Evolutionary conservation across 2,888 invertebrate genomes (phyloP), one percentile per base, ranked within the genome.

Genomic region (Pristionchus fissidentatus): DNA sequence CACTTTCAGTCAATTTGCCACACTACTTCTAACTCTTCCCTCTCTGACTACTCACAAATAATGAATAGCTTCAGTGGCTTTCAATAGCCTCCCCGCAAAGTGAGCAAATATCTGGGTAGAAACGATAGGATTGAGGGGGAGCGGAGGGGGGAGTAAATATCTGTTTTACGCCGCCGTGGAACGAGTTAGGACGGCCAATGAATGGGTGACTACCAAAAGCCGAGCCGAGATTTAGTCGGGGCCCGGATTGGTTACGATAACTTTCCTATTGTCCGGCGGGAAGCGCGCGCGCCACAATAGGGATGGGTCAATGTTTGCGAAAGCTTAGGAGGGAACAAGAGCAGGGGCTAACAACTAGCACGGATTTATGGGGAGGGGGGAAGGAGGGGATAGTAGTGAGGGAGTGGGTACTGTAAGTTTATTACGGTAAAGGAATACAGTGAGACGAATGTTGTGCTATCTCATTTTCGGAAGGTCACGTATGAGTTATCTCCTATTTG

Each of bases 171-270:
- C 7, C 70, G 41, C 66, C 41, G n/a, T 26, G 43, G 43, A 41
- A 70, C 70, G 70, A 70, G 70, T 70, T 70, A 70, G 70, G n/a
- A n/a, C 22, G 62, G 10, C 13, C 7, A 70, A 41, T 70, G 70
- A 70, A 70, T 70, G 70, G 66, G 22, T 41, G 66, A 70, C 70
- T 70, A n/a, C n/a, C n/a, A 70, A 70, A 70, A 29, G 38, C 1
- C 66, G 70, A 70, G 70, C 70, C 38, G 70, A 41, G 70, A 70
- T 70, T 70, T 70, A 70, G 70, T 22, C 38, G 38, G n/a, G 22
- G 3, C n/a, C 62, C 38, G 13, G n/a, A n/a, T n/a, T 55, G 4
- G 70, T 70, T 70, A 70, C 70, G 70, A 70, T 70, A 70, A 70
- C 70, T 70, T 70, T 55, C 55, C 55, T 55, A 70, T 70, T 70